Base-by-base conservation (phyloP, 2,113 vertebrate genomes). In the Desmodus rotundus region DNA sequence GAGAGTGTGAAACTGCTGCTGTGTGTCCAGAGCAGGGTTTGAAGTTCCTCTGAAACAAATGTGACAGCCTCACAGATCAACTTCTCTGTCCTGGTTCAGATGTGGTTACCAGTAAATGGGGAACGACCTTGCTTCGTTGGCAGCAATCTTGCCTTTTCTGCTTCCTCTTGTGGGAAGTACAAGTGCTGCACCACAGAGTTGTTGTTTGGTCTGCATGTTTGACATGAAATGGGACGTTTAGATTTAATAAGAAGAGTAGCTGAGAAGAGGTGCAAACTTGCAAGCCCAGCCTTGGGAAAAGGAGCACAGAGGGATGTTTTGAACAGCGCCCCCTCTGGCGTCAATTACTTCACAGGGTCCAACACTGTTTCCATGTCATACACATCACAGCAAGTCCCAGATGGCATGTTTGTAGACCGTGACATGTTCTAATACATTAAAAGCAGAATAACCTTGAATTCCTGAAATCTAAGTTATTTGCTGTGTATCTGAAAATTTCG, bases 101-200 rank as follows among this genome's bases (percentile, higher is more conserved):
- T 14, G 45, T 45, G 17, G 73, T 92, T 88, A 47, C 83, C 88
- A 33, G 14, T 91, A 96, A 95, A 74, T 41, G 95, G 52, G 67
- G 10, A 38, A 87, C 70, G 28, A 70, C 73, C 0, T 63, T 97
- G 97, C 97, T 96, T 95, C 87, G 94, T 96, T 84, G 96, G 95
- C 72, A 52, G 4, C 74, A 93, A 77, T 82, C 86, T 97, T 97
- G 97, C 95, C 97, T 98, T 61, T 89, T 96, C 41, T 7, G 72
- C 77, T 54, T 96, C 89, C 77, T 96, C 45, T 97, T 97, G 15
- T 3, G 92, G 97, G 98, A 98, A 98, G 96, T 98, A 97, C 96
- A 98, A 98, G 96, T 94, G 28, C 90, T n/a, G 24, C 0, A 7
- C 95, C 58, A 8, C 43, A 33, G 52, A 85, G 78, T 89, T 96